Evolutionary conservation across 64 coral and sea anemone species (phyloP).

Genomic region (Catalaphyllia jardinei): DNA sequence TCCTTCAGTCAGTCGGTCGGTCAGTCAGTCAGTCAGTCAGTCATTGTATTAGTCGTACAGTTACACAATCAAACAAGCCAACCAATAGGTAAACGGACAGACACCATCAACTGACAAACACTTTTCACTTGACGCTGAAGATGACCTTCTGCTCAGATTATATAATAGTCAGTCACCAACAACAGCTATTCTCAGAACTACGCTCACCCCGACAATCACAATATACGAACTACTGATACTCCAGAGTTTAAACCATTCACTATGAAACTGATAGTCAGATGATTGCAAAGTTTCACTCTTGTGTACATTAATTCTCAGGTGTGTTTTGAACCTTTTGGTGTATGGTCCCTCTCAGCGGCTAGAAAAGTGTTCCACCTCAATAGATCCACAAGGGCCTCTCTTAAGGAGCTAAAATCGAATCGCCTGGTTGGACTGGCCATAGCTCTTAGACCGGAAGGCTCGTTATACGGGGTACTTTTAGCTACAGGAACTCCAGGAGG

Average conservation of each 20-base stretch:
- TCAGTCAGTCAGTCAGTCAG: not conserved
- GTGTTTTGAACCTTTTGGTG: conserved; percentile 85
- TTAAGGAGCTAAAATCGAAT: conserved; percentile 58
- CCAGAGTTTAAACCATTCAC: too few relatives aligned
- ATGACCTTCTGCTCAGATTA: too few relatives aligned
- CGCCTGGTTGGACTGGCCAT: conserved; percentile 55
- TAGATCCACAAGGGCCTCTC: conserved; percentile 77
- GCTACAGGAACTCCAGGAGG: conserved; percentile 60
- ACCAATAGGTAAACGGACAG: not conserved
- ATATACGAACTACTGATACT: too few relatives aligned
- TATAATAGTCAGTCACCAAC: too few relatives aligned
- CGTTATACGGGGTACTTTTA: conserved; percentile 49
- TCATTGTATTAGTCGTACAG: not conserved
- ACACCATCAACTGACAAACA: too few relatives aligned
- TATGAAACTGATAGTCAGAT: not conserved
- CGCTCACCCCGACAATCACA: too few relatives aligned
- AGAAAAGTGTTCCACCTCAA: conserved; percentile 84
- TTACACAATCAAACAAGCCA: too few relatives aligned
- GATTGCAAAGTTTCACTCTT: not conserved
- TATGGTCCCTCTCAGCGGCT: conserved; percentile 73
- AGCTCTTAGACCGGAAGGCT: conserved; percentile 40
- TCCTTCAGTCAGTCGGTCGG: not conserved
- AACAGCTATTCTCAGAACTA: too few relatives aligned
- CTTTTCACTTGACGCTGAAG: too few relatives aligned
- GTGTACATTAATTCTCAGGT: conserved; percentile 35